Conservation (phyloP, 2,113 vertebrate species). For the Vidua chalybeata region DNA sequence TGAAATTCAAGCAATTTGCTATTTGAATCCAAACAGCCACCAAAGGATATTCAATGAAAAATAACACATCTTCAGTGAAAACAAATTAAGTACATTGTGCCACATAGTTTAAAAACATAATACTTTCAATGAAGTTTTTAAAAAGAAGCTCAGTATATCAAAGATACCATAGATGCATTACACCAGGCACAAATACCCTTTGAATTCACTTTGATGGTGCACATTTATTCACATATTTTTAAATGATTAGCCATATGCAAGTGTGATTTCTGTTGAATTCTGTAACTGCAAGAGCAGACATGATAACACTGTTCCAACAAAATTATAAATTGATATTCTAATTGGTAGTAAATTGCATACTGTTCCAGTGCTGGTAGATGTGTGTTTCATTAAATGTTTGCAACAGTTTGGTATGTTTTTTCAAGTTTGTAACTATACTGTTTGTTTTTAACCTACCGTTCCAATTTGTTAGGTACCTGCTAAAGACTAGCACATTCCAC, state of each 20-base stretch:
- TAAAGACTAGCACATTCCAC: neutral
- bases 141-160: neutral
- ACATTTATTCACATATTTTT: neutral
- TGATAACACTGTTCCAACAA: neutral
- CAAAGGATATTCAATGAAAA: neutral
- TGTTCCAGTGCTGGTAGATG: neutral
- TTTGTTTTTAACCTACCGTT: neutral
- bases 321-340: neutral
- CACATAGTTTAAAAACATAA: neutral
- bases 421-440: neutral
- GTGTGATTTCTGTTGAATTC: neutral
- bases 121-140: neutral
- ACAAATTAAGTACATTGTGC: neutral
- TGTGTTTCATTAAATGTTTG: neutral
- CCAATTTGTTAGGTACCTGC: no score
- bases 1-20: no score
- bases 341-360: neutral
- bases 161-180: neutral
- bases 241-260: neutral
- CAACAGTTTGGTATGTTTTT: neutral
- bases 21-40: neutral
- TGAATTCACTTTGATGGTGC: neutral
- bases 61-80: neutral
- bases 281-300: neutral
- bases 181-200: neutral